A percentile compares a stretch with the other conserved stretches of the same genome.
phyloP scores from a whole-genome alignment of 2,797 vertebrate species.

The Octomys mimax region DNA sequence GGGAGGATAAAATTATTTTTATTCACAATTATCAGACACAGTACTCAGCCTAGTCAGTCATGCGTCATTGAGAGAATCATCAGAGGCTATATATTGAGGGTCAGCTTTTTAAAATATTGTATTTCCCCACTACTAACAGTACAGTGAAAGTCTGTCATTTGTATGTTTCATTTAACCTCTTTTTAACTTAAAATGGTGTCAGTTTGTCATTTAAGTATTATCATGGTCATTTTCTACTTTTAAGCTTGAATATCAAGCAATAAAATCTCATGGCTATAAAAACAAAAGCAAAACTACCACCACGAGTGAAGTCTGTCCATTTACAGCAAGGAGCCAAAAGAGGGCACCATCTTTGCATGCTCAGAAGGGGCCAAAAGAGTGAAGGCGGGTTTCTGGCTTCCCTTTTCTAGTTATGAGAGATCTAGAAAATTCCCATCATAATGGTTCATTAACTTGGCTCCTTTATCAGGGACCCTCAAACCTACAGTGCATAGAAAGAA shows the following conservation, averaged over 20 bases:
- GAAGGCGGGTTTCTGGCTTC: conserved; percentile 12
- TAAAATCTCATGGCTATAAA: not conserved
- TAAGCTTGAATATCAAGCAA: conserved; percentile 9
- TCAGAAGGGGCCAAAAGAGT: not conserved
- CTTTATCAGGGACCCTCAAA: not conserved
- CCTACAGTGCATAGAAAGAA: not conserved
- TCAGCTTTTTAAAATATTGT: not conserved
- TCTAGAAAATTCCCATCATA: not conserved
- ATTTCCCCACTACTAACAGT: conserved; percentile 32
- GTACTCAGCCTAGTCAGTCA: not conserved
- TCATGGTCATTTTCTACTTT: conserved; percentile 13
- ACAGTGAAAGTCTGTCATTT: conserved; percentile 8
- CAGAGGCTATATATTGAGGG: not conserved
- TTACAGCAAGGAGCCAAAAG: conserved; percentile 76
- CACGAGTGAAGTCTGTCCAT: not conserved
- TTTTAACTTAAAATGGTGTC: conserved; percentile 11
- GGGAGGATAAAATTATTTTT: not conserved
- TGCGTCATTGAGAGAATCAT: not conserved
- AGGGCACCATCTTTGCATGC: conserved; percentile 75
- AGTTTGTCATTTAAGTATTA: not conserved
- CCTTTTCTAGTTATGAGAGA: not conserved
- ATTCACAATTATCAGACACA: not conserved
- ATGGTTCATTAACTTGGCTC: not conserved
- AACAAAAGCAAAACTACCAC: not conserved
- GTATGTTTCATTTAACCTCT: not conserved